These are phyloP conservation scores for Microtus ochrogaster DNA, from an alignment of 2,113 vertebrate species.

Conservation along the genomic window DNA sequence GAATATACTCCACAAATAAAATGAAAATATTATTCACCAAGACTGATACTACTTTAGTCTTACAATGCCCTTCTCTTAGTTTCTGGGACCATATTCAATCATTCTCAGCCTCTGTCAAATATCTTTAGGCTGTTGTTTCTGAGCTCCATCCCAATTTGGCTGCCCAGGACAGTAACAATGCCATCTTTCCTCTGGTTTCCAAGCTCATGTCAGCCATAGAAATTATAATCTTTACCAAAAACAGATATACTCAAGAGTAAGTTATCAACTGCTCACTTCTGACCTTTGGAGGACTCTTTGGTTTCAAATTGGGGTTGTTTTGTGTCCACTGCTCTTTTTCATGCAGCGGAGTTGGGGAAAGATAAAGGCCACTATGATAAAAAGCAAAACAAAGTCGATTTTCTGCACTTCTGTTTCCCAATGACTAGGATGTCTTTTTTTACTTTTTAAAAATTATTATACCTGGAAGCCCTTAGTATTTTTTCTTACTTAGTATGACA, in stretches of 20 bases:
- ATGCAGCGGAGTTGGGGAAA: not conserved
- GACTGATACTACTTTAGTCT: not conserved
- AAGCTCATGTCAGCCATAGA: not conserved
- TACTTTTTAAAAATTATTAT: not conserved
- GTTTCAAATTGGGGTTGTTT: not conserved
- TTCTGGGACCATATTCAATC: not conserved
- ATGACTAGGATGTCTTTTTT: not conserved
- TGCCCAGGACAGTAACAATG: not conserved
- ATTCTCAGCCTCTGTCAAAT: not conserved
- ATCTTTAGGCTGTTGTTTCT: not conserved
- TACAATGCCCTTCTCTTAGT: not conserved
- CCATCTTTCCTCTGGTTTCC: not conserved
- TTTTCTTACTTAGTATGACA: not conserved
- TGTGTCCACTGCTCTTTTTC: not conserved
- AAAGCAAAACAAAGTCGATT: not conserved
- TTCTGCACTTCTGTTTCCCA: not conserved
- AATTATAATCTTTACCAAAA: not conserved
- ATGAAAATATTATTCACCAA: not conserved
- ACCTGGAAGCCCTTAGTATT: not conserved
- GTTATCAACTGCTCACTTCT: not conserved
- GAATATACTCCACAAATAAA: not conserved
- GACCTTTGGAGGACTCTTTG: not conserved
- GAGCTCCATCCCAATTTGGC: not conserved
- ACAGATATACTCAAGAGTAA: not conserved
- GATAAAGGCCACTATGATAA: not conserved